A percentile compares a stretch with the other conserved stretches of the same genome.
These are phyloP conservation scores for Sclerurus mexicanus DNA, from an alignment of 2,113 vertebrate genomes.

Conservation along the genomic window DNA sequence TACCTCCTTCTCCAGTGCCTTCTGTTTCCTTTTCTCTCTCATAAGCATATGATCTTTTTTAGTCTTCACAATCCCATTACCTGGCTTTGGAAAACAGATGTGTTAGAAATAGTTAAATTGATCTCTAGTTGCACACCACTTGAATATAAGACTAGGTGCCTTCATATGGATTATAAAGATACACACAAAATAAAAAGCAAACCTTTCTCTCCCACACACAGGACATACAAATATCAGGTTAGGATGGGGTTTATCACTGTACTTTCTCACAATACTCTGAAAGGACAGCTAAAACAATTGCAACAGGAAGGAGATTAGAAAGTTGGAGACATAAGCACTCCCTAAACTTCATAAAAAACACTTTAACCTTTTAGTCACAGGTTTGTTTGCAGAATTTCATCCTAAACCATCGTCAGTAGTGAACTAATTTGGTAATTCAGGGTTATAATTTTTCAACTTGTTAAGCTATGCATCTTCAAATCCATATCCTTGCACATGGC, in stretches of 20 bases:
- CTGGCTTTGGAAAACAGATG: conserved; percentile 20
- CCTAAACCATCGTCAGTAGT: not conserved
- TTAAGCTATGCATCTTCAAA: not conserved
- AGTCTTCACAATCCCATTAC: conserved; percentile 51
- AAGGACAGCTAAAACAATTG: not conserved
- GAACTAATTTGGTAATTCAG: not conserved
- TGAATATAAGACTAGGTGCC: not conserved
- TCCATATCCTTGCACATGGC: not conserved
- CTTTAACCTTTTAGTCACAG: not conserved
- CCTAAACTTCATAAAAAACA: not conserved
- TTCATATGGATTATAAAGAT: not conserved
- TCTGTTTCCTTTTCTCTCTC: conserved; percentile 82
- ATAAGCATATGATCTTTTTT: conserved; percentile 70
- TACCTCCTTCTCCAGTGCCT: conserved; percentile 90
- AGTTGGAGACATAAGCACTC: not conserved
- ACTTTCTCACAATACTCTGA: not conserved
- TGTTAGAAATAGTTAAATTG: not conserved
- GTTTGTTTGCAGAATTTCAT: not conserved
- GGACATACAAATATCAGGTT: not conserved
- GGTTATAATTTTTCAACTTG: fast-evolving
- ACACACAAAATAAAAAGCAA: not conserved
- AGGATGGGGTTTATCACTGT: not conserved
- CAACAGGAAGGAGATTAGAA: not conserved
- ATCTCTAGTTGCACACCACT: not conserved
- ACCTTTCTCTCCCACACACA: not conserved